Conservation (phyloP, 2,797 vertebrate species). For the Choloepus didactylus region DNA sequence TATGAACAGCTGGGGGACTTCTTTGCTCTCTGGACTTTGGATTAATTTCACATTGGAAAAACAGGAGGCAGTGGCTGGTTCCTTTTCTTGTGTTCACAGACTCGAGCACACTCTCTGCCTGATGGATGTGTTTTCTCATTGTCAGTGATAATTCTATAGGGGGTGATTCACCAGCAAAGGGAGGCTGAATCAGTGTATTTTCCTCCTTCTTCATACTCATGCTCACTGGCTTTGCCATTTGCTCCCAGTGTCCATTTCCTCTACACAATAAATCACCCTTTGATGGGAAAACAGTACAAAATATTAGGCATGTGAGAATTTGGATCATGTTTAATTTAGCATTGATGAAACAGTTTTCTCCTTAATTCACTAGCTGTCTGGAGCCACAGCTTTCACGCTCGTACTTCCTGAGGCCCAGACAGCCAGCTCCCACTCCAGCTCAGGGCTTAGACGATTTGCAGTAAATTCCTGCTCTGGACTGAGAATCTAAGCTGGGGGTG, state of each 20-base stretch:
- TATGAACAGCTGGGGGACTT: conserved; percentile 39
- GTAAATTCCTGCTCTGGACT: neutral
- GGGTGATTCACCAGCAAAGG: neutral
- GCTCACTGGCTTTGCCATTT: conserved; percentile 43
- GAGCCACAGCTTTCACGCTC: neutral
- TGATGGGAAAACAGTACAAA: conserved; percentile 71
- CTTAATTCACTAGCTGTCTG: conserved; percentile 49
- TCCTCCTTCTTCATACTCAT: neutral
- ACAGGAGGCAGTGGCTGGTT: neutral
- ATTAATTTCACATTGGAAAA: neutral
- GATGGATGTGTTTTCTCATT: conserved; percentile 67
- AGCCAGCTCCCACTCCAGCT: neutral
- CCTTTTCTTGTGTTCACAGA: conserved; percentile 62
- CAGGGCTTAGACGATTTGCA: neutral
- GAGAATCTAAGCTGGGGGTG: neutral
- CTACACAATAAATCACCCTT: conserved; percentile 65
- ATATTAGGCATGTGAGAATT: conserved; percentile 75
- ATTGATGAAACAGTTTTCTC: conserved; percentile 46
- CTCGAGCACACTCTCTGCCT: neutral
- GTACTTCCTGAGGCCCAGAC: neutral
- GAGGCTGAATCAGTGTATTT: neutral
- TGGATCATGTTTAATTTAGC: conserved; percentile 75
- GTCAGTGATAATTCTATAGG: conserved; percentile 52
- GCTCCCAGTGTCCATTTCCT: conserved; percentile 45
- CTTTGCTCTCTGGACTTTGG: conserved; percentile 37